Base-by-base conservation (phyloP, 2,113 vertebrate species). In the Gulo gulo region DNA sequence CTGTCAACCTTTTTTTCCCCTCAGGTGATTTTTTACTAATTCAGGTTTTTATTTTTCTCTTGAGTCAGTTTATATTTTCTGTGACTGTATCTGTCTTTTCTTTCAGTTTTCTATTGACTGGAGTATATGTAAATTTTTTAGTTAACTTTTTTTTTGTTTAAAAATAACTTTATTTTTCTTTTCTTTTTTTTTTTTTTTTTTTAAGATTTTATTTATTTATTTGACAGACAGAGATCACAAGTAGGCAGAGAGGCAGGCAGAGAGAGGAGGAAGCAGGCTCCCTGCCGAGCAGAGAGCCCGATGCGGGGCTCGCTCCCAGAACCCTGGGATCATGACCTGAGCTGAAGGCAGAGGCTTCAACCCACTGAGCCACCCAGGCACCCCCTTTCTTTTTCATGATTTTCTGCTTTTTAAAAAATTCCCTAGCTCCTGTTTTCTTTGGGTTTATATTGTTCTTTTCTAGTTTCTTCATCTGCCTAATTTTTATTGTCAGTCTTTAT, bases 41-140 rank as follows among this genome's bases (percentile, higher is more conserved):
- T 59, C 36, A 74, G 36, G 36, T 73, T 71, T 87, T 87, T 36
- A 73, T 71, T 92, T 71, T 42, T 9, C 81, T 91, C 36, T 82
- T 82, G 20, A 91, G 63, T 92, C 50, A 18, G 61, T 81, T 80
- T 81, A 34, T 69, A 42, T 50, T 55, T 55, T 69, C 45, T 52
- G 23, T 20, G 24, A 80, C 45, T 39, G 2, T 65, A 65, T 86
- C 42, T 24, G 42, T 67, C 42, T 63, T 84, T 5, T 78, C 34
- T 52, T 80, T 29, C 14, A 20, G 59, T 91, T 52, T 65, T 52
- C 21, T 47, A 4, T 42, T 89, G n/a, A 76, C 21, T 45, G 47
- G 34, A 13, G 10, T 50, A 52, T 91, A 42, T 52, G 23, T 91
- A 52, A 11, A 29, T 26, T 21, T 79, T 36, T 57, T 55, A 52